Evolutionary conservation across 2,113 vertebrate genomes (phyloP).

Genomic region (Chaetorhynchus papuensis): DNA sequence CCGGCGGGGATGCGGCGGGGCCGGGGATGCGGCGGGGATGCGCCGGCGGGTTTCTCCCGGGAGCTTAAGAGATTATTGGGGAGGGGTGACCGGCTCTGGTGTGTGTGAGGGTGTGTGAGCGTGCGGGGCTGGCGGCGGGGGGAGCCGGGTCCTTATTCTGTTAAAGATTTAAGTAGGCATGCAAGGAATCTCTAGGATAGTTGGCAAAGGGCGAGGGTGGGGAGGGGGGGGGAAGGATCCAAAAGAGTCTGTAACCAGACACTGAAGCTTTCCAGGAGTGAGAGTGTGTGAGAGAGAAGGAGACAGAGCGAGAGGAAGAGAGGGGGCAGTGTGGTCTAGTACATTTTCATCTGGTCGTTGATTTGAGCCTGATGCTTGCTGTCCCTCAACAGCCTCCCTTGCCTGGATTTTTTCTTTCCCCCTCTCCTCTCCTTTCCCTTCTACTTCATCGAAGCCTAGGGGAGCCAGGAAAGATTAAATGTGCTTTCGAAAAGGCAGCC

Average conservation of each 20-base stretch:
- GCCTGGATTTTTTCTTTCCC: constrained; percentile 39
- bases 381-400: constrained; percentile 86
- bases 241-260: constrained; percentile 77
- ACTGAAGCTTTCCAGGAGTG: constrained; percentile 74
- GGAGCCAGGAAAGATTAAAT: constrained; percentile 94
- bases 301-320: constrained; percentile 75
- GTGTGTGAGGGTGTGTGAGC: background rate
- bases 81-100: background rate
- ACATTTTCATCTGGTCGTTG: constrained; percentile 84
- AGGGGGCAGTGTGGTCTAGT: constrained; percentile 87
- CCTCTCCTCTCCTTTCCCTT: constrained; percentile 62
- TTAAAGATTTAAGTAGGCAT: constrained; percentile 71
- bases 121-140: background rate
- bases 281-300: constrained; percentile 39
- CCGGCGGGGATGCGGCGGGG: constrained; percentile 4
- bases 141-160: constrained; percentile 68
- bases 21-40: background rate
- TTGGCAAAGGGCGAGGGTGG: constrained; percentile 71
- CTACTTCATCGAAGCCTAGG: constrained; percentile 85
- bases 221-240: constrained; percentile 31
- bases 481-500: constrained; percentile 93
- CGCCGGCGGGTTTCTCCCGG: background rate
- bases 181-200: constrained; percentile 73
- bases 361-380: constrained; percentile 82
- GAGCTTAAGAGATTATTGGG: background rate